A percentile compares a stretch with the other conserved stretches of the same genome.
These are phyloP conservation scores for Phaetusa simplex DNA, from an alignment of 2,113 vertebrate species.

Conservation along the genomic window DNA sequence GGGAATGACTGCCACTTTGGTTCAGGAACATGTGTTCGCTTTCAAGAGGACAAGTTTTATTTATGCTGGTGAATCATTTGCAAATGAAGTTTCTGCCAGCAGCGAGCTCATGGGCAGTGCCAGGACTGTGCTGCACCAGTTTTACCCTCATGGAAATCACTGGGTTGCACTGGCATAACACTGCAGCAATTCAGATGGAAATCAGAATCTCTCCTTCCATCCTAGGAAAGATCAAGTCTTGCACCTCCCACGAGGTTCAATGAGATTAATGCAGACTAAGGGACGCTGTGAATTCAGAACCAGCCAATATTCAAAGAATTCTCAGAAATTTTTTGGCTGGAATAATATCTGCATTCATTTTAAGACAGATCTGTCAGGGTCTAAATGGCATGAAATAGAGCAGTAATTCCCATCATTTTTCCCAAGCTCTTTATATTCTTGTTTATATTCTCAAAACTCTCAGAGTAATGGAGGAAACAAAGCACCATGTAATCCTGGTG, in stretches of 20 bases:
- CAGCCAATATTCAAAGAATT: background rate
- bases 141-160: background rate
- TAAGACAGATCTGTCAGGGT: background rate
- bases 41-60: background rate
- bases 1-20: background rate
- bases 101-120: background rate
- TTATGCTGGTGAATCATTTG: background rate
- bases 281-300: background rate
- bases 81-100: background rate
- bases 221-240: background rate
- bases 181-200: background rate
- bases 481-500: background rate
- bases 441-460: background rate
- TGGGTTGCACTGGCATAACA: background rate
- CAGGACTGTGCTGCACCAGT: background rate
- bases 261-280: background rate
- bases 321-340: background rate
- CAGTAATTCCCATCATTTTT: slow-evolving; percentile 23
- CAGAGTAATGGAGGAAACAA: background rate
- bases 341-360: background rate
- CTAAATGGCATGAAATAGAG: slow-evolving; percentile 3
- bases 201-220: background rate
- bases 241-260: background rate
- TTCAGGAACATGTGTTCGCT: background rate
- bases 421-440: background rate